Percentiles rank a stretch among this genome's conserved stretches.
Conservation (phyloP, 1,140 invertebrate genomes). For the Calycopis cecrops region DNA sequence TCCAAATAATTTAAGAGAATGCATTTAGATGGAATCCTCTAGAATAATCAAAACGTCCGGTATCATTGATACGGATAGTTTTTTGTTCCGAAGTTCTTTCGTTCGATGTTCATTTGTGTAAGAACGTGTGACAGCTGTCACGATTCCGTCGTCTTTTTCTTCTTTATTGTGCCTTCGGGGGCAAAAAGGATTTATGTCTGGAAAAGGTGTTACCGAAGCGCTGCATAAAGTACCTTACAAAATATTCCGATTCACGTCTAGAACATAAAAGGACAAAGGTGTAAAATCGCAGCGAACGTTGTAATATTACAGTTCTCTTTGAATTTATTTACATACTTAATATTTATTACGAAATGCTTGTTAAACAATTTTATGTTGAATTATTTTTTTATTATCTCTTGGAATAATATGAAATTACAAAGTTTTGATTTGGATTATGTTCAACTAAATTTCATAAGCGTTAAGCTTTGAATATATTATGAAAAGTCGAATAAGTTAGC, state of each 20-base stretch:
- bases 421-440: neutral
- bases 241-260: constrained; percentile 4
- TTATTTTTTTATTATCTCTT: neutral
- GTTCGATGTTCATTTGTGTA: constrained; percentile 33
- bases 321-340: neutral
- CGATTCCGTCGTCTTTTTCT: constrained; percentile 33
- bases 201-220: constrained; percentile 24
- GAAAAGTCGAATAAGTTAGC: too few species aligned
- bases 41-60: constrained; percentile 26
- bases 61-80: constrained; percentile 38
- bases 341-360: neutral
- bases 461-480: too few species aligned
- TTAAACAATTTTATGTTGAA: too few species aligned
- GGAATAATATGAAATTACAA: constrained; percentile 3
- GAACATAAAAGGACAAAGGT: neutral
- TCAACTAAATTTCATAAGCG: too few species aligned
- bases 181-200: constrained; percentile 27
- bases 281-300: neutral
- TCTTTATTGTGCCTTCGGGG: constrained; percentile 32
- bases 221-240: neutral
- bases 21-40: constrained; percentile 8
- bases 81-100: too few species aligned
- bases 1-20: constrained; percentile 1
- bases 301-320: neutral
- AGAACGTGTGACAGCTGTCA: constrained; percentile 37